These are phyloP conservation scores for Hyposmocoma kahamanoa DNA, from an alignment of 1,140 invertebrate species.

Conservation along the genomic window DNA sequence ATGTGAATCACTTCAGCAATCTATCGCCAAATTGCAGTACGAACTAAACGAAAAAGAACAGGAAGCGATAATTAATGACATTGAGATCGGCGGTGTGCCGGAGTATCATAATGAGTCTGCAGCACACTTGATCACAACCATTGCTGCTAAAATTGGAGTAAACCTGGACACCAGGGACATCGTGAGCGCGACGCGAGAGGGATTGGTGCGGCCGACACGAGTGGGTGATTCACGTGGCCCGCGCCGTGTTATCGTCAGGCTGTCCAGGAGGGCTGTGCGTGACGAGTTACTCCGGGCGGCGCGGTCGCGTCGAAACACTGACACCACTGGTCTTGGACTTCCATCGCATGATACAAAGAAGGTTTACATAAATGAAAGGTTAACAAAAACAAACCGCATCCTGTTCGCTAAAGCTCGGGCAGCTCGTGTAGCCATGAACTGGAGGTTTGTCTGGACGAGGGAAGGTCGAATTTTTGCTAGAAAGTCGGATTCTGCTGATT, in stretches of 20 bases:
- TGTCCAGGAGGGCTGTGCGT: background rate
- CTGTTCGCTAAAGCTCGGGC: constrained; percentile 10
- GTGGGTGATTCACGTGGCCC: background rate
- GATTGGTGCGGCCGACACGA: background rate
- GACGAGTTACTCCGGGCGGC: background rate
- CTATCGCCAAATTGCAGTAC: background rate
- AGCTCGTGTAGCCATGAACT: background rate
- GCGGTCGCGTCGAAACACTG: background rate
- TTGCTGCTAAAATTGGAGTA: background rate
- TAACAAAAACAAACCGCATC: constrained; percentile 10
- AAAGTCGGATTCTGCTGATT: constrained; percentile 1
- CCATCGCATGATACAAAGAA: background rate
- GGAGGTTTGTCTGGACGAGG: constrained; percentile 16
- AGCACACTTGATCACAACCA: background rate
- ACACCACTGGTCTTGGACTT: background rate
- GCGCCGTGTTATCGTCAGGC: background rate
- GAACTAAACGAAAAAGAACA: background rate
- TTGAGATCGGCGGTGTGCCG: constrained; percentile 3
- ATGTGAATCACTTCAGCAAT: background rate
- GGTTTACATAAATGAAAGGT: constrained; percentile 10
- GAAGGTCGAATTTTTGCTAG: constrained; percentile 10
- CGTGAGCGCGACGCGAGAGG: background rate
- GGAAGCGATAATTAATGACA: background rate
- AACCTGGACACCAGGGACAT: background rate
- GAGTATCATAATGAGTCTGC: background rate